Conservation (phyloP, 2,113 vertebrate species). For the Mystacornis crossleyi region DNA sequence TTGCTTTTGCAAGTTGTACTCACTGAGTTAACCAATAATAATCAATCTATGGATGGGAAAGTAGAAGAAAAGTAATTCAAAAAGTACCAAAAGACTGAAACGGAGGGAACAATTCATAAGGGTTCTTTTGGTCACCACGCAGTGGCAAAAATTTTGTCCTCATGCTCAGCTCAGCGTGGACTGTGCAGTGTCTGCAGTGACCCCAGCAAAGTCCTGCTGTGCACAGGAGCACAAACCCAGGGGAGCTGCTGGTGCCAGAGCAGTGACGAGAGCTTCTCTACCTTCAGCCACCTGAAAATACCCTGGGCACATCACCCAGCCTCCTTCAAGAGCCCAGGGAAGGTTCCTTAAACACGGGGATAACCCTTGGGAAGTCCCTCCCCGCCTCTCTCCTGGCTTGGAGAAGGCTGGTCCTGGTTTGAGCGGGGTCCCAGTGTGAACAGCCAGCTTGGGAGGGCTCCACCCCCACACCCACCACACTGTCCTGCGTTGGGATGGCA, state of each 20-base stretch:
- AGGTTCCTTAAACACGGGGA: not conserved
- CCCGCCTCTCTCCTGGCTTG: not conserved
- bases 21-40: not conserved
- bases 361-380: not conserved
- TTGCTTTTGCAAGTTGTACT: not conserved
- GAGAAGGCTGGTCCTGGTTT: not conserved
- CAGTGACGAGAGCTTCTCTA: not conserved
- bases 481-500: not conserved
- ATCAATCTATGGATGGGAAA: not conserved
- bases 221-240: not conserved
- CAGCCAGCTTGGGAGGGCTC: not conserved
- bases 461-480: not conserved
- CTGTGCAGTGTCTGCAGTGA: not conserved
- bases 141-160: not conserved
- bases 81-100: not conserved
- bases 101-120: not conserved
- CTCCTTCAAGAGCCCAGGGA: not conserved
- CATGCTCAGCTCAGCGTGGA: not conserved
- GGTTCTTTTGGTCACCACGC: not conserved
- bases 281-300: not conserved
- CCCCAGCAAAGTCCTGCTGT: not conserved
- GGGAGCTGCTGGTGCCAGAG: not conserved
- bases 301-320: not conserved
- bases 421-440: not conserved
- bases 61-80: not conserved